phyloP scores from a whole-genome alignment of 2,797 vertebrate species.

The Lacerta agilis region DNA sequence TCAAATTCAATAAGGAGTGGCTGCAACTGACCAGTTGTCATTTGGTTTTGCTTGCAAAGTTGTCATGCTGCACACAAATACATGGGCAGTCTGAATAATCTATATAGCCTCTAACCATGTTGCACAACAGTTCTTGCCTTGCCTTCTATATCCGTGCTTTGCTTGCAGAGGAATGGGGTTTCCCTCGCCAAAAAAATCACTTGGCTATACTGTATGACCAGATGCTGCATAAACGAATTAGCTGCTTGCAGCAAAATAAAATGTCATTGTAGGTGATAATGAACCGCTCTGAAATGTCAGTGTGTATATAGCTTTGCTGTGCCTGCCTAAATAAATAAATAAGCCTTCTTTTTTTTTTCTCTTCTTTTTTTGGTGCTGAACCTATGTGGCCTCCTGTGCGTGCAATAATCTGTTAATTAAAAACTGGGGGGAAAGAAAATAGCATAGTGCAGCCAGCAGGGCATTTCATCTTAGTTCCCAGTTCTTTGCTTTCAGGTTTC shows the following conservation, averaged over 20 bases:
- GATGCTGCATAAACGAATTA: not conserved
- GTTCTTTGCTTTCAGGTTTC: slow-evolving; percentile 50
- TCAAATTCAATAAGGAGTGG: not conserved
- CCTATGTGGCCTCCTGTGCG: slow-evolving; percentile 31
- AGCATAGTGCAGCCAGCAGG: slow-evolving; percentile 58
- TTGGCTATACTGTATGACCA: not conserved
- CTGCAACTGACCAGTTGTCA: not conserved
- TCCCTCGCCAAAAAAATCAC: not conserved
- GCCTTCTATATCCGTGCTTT: not conserved
- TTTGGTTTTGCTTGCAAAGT: not conserved
- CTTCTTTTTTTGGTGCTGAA: slow-evolving; percentile 33
- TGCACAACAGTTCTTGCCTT: not conserved
- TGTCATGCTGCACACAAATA: not conserved
- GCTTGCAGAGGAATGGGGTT: not conserved
- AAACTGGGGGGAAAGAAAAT: slow-evolving; percentile 30
- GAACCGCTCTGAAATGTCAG: not conserved
- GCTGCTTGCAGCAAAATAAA: slow-evolving; percentile 10
- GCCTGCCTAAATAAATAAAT: slow-evolving; percentile 12
- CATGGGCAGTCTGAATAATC: not conserved
- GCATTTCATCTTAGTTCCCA: slow-evolving; percentile 51
- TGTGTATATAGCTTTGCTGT: slow-evolving; percentile 9
- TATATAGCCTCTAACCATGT: not conserved
- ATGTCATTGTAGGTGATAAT: not conserved
- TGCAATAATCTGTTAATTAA: slow-evolving; percentile 57
- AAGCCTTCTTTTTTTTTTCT: not conserved